Conservation (phyloP, 1,140 invertebrate genomes). For the Stenopsyche tienmushanensis region DNA sequence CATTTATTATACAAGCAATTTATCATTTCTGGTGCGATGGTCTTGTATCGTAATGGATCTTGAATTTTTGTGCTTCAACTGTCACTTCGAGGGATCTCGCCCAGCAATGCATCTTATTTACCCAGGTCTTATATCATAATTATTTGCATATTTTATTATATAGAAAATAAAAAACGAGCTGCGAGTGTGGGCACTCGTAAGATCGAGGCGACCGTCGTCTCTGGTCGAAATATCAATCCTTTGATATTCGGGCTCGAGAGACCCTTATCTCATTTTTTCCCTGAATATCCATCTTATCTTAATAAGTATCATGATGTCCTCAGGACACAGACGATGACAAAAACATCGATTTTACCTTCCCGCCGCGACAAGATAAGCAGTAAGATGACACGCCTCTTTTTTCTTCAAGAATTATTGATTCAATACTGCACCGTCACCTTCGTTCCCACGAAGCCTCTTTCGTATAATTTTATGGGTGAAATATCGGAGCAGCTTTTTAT, state of each 20-base stretch:
- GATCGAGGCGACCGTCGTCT: neutral
- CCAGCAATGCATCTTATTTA: neutral
- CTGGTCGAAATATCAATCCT: conserved; percentile 3
- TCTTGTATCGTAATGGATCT: neutral
- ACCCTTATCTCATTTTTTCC: neutral
- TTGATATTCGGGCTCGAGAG: neutral
- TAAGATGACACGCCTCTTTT: conserved; percentile 17
- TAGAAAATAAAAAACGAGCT: neutral
- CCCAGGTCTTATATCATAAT: too few relatives aligned
- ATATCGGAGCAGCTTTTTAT: too few relatives aligned
- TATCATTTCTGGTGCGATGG: neutral
- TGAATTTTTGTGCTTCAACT: neutral
- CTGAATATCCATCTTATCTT: conserved; percentile 6
- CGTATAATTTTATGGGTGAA: neutral
- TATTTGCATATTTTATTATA: neutral
- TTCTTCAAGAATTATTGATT: neutral
- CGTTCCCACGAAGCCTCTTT: conserved; percentile 12
- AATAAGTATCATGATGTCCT: conserved; percentile 16
- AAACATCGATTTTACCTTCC: conserved; percentile 22
- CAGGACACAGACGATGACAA: conserved; percentile 15
- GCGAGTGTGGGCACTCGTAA: neutral
- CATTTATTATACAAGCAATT: neutral
- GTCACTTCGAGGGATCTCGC: neutral
- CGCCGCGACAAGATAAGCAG: conserved; percentile 17
- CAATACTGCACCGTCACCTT: neutral